Base-by-base conservation (phyloP, 2,888 invertebrate genomes). In the Zygothrica quintamaculata region DNA sequence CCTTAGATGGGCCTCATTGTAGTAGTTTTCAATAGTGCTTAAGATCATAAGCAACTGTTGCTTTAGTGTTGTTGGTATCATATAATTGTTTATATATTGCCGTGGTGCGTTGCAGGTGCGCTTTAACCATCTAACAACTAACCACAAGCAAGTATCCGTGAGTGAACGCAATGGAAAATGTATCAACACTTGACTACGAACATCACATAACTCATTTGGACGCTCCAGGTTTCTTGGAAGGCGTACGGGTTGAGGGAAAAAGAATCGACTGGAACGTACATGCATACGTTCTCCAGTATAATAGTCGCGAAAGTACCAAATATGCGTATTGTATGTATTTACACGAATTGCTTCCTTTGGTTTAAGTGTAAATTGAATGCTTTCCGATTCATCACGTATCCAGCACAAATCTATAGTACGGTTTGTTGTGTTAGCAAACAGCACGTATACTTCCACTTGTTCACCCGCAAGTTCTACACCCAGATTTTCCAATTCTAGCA, bases 251-350 rank as follows among this genome's bases (percentile, higher is more conserved):
- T 82, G 85, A 0, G 92, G 92, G 74, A 92, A 88, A 88, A 92
- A 93, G 44, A 93, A 88, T 0, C 50, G 89, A 70, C 71, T 92
- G 89, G 79, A 93, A 91, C 64, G 92, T 0, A 95, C 93, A 26
- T 88, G 86, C 89, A 94, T 91, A 33, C 93, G 92, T 79, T 96
- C 96, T 44, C 93, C 93, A 0, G 95, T 95, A 0, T 92, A 90
- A 0, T 92, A 90, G 88, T 96, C 96, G 0, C 94, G 92, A 86
- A 96, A 97, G 65, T 96, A 93, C 97, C 97, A 97, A 0, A 96
- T 96, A 91, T 97, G 97, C 0, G 94, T 94, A 9, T 94, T 93
- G 88, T 92, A 97, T 0, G 97, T 95, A 78, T 95, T 94, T 0
- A 96, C 92, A 79, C 86, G 86, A 1, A 86, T 72, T 7, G 75